Conservation (phyloP, 1,140 invertebrate genomes). For the Bombus ignitus region DNA sequence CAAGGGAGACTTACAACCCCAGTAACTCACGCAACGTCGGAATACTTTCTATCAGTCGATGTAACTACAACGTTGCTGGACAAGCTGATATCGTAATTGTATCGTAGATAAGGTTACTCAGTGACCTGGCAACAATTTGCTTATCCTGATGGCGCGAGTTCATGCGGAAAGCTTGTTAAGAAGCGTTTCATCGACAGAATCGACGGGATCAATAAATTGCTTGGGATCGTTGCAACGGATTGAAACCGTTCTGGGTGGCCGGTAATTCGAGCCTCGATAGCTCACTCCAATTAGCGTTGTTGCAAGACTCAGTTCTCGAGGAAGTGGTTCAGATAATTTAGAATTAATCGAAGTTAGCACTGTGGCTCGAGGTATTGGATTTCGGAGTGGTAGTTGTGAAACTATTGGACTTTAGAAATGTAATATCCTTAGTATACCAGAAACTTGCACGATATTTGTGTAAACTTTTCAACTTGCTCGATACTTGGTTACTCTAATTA, state of each 20-base stretch:
- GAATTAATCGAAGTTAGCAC: neutral
- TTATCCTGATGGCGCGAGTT: constrained; percentile 5
- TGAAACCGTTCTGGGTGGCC: neutral
- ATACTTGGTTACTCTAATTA: too few species aligned
- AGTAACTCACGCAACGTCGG: constrained; percentile 52
- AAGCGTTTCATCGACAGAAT: constrained; percentile 14
- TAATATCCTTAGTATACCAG: neutral
- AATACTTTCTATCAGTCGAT: constrained; percentile 56
- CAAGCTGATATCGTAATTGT: constrained; percentile 56
- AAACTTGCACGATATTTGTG: neutral
- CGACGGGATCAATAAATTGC: constrained; percentile 14
- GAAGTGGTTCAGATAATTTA: neutral
- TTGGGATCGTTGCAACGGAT: neutral
- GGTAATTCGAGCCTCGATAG: constrained; percentile 15
- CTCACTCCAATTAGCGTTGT: constrained; percentile 22
- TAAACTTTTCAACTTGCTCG: neutral
- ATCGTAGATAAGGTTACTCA: constrained; percentile 49
- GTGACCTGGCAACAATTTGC: constrained; percentile 42
- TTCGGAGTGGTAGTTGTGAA: neutral
- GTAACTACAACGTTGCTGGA: neutral
- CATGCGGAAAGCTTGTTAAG: constrained; percentile 35
- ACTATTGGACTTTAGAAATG: neutral
- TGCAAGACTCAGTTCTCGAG: neutral
- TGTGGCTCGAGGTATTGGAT: neutral
- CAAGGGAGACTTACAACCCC: constrained; percentile 55